Percentiles rank a stretch among this genome's conserved stretches.
Conservation (phyloP, 1,140 invertebrate species). For the Panagrolaimus sp. region DNA sequence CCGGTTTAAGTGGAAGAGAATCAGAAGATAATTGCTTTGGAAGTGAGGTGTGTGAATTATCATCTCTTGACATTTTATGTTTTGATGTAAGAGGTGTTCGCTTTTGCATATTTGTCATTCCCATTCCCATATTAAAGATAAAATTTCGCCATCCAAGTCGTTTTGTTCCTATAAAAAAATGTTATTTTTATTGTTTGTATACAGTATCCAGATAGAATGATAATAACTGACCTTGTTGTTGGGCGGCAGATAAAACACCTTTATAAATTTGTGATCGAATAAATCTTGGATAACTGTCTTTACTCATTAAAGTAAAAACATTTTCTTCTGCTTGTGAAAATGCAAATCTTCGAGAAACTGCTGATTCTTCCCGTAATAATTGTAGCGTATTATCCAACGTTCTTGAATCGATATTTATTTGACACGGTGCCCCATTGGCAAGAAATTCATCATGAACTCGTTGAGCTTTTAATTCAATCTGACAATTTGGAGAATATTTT, state of each 20-base stretch:
- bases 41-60: constrained; percentile 40
- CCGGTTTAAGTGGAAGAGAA: constrained; percentile 48
- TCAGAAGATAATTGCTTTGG: constrained; percentile 56
- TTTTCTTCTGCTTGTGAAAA: constrained; percentile 77
- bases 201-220: constrained; percentile 22
- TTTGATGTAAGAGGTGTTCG: constrained; percentile 39
- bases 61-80: constrained; percentile 46
- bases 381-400: constrained; percentile 84
- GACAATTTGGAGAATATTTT: constrained; percentile 75
- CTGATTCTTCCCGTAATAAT: constrained; percentile 68
- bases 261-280: constrained; percentile 85
- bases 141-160: constrained; percentile 52
- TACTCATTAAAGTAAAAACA: constrained; percentile 91
- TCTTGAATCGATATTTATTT: constrained; percentile 88
- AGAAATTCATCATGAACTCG: constrained; percentile 94
- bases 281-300: constrained; percentile 95
- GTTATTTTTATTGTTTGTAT: neutral
- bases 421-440: constrained; percentile 82
- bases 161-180: constrained; percentile 36
- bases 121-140: constrained; percentile 47
- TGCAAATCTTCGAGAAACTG: constrained; percentile 40
- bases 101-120: constrained; percentile 21
- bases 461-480: constrained; percentile 77
- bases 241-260: constrained; percentile 54
- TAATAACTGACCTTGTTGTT: constrained; percentile 52